Evolutionary conservation across 2,113 vertebrate species (phyloP).

Genomic region (Stercorarius parasiticus): DNA sequence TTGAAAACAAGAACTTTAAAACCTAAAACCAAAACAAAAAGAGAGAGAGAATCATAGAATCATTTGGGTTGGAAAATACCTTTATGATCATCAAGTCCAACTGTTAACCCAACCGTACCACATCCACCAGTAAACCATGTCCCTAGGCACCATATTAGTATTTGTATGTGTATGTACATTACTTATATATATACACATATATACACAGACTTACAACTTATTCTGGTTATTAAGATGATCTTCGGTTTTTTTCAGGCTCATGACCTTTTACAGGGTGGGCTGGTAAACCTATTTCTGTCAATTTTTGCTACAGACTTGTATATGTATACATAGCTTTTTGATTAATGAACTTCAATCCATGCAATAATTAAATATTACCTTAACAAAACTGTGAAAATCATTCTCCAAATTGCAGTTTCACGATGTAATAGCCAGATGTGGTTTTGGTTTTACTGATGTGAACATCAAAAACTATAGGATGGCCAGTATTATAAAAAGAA

Average conservation of each 20-base stretch:
- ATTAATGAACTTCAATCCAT: not conserved
- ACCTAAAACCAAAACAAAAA: not conserved
- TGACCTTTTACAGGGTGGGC: not conserved
- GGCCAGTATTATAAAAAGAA: conserved; percentile 40
- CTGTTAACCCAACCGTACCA: too few species aligned
- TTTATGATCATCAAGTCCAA: not conserved
- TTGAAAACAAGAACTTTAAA: not conserved
- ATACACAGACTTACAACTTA: not conserved
- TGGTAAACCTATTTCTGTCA: not conserved
- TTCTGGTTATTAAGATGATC: not conserved
- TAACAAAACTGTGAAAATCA: not conserved
- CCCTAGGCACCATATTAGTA: not conserved
- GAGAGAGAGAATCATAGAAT: not conserved
- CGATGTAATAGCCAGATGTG: not conserved
- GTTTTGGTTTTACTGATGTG: conserved; percentile 32
- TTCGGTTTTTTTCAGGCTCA: not conserved
- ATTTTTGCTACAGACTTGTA: not conserved
- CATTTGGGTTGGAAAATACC: not conserved
- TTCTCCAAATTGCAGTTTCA: conserved; percentile 4
- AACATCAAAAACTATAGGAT: conserved; percentile 28
- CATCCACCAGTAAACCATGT: not conserved
- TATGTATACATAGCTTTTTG: not conserved
- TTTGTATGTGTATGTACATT: not conserved
- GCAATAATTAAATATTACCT: not conserved
- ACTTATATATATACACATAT: not conserved